Base-by-base conservation (phyloP, 2,797 vertebrate genomes). In the Leptodactylus fallax region DNA sequence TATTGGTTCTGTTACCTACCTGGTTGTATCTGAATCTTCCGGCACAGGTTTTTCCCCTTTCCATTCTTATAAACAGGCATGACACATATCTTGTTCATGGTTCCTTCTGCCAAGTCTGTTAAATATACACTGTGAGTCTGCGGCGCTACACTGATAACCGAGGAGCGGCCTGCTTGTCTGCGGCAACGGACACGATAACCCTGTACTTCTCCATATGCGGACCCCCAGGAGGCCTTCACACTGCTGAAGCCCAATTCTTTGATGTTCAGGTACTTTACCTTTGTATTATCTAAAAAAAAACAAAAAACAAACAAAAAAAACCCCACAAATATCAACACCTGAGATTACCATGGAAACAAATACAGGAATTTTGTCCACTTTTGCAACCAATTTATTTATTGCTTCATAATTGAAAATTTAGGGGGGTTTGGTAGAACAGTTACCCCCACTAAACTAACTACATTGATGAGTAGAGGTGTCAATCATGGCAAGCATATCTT, bases 181-280 rank as follows among this genome's bases (percentile, higher is more conserved):
- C 92, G 91, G 88, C 93, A 94, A 2, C 91, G 74, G n/a, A 94
- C 90, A 0, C 55, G 69, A 90, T 93, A 94, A 0, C 93, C 93
- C 0, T 89, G 90, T 1, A 93, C 90, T 0, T 83, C 58, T 2
- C 92, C 93, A 0, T 23, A 90, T 0, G 94, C 92, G 0, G 94
- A 19, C 6, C 91, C 93, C 92, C 90, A 93, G 0, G 90, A 90
- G 49, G 90, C 92, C 25, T 9, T 90, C 85, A 92, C 63, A 10
- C 89, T 90, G 63, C 21, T 76, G 56, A 87, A 27, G 0, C 90
- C 92, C 85, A 67, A 19, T 14, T 87, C 87, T 55, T 90, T 84
- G 0, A 94, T 89, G 79, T 89, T 90, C 1, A 92, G 92, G 69
- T 91, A 91, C 36, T 89, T 83, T 47, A 92, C 91, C 16, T 9